A percentile compares a stretch with the other conserved stretches of the same genome.
phyloP scores from a whole-genome alignment of 37 sponge, comb jelly and placozoan species.

The Theonella swinhoei region DNA sequence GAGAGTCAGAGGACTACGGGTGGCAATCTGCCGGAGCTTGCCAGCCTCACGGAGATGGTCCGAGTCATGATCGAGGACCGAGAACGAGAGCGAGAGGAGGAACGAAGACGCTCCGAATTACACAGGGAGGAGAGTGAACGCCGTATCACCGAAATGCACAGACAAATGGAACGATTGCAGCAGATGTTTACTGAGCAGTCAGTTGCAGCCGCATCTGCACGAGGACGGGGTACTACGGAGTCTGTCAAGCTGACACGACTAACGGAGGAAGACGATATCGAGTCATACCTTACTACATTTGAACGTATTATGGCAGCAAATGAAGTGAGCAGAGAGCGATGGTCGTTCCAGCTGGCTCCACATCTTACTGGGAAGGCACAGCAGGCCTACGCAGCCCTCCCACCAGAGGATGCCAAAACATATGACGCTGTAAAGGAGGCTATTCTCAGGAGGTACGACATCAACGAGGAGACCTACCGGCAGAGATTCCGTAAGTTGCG shows the following conservation, averaged over 20 bases:
- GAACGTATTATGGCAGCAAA: conserved; percentile 30
- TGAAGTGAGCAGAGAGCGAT: not conserved
- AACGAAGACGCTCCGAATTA: not conserved
- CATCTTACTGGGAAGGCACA: conserved; percentile 36
- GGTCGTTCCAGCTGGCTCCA: conserved; percentile 25
- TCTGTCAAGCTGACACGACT: conserved; percentile 8
- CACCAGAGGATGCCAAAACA: conserved; percentile 5
- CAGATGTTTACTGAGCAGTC: not conserved
- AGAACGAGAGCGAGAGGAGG: not conserved
- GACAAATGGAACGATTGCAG: not conserved
- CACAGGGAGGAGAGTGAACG: not conserved
- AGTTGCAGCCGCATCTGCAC: not conserved
- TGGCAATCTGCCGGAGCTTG: not conserved
- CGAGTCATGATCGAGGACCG: not conserved
- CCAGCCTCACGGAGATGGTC: not conserved
- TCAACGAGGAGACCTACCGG: conserved; percentile 37
- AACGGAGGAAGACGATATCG: conserved; percentile 36
- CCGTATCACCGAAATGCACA: not conserved
- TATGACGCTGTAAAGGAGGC: conserved; percentile 37
- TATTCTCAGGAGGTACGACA: conserved; percentile 28
- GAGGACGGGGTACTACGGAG: not conserved
- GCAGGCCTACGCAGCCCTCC: conserved; percentile 44
- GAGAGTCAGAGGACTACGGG: not conserved
- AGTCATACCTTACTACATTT: conserved; percentile 32
- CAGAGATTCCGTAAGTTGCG: conserved; percentile 14